Base-by-base conservation (phyloP, 2,113 vertebrate species). In the Rynchops niger region DNA sequence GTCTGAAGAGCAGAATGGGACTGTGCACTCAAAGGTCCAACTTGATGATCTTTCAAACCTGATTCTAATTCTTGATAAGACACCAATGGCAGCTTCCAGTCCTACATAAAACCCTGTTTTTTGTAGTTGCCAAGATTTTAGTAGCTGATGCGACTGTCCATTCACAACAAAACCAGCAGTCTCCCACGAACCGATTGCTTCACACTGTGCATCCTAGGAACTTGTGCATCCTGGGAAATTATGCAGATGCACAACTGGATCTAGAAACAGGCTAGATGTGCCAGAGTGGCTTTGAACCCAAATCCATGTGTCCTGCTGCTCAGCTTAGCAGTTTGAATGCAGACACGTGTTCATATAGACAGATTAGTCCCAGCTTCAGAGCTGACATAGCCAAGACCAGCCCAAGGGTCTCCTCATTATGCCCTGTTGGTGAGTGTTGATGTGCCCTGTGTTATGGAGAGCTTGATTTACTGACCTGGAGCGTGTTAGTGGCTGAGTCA, bases 361-460 rank as follows among this genome's bases (percentile, higher is more conserved):
- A 76, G 10, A 43, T 30, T 26, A 56, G 21, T 63, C 40, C 5
- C 70, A 82, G 5, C 10, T 80, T 43, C 55, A 34, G 15, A 82
- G 43, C 2, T 67, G 43, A 49, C 4, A 7, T 4, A 20, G 30
- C 10, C 34, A 71, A 3, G 9, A 63, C 16, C 8, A 91, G 20
- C 6, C 32, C 40, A 61, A 67, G 10, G 8, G 5, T 90, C 5
- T 66, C 12, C 9, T 71, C 29, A 47, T 63, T 13, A 15, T 1
- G 0, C 13, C 6, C 3, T 56, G 1, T 32, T 71, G 9, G 11
- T 0, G 3, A 61, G 25, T 9, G 45, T 5, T 81, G n/a, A 58
- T 79, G 38, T 85, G 7, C 42, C 7, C 15, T 45, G 21, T 55
- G 69, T 22, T 63, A 17, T 5, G 12, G 19, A 69, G 26, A 55